Evolutionary conservation across 2,888 invertebrate genomes (phyloP).

Genomic region (Crocallis elinguaria): DNA sequence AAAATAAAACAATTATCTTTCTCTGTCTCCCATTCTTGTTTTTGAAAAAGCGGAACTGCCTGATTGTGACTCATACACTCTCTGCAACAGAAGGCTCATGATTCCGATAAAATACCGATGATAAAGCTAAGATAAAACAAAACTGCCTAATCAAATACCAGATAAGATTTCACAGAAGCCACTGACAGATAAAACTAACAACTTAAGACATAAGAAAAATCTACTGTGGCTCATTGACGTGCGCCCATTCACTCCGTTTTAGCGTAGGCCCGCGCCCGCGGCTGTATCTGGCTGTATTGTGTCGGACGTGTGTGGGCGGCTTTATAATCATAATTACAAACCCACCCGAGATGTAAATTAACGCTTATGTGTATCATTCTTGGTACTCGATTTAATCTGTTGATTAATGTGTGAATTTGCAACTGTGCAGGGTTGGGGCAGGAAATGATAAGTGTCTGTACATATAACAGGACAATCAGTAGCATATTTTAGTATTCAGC

Average conservation of each 20-base stretch:
- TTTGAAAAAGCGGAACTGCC: too few relatives aligned
- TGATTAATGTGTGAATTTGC: slow-evolving; percentile 36
- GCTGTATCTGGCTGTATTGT: slow-evolving; percentile 23
- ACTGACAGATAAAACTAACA: too few relatives aligned
- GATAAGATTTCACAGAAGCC: slow-evolving; percentile 24
- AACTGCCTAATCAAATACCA: too few relatives aligned
- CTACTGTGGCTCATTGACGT: slow-evolving; percentile 29
- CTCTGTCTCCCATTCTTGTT: too few relatives aligned
- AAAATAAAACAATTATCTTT: too few relatives aligned
- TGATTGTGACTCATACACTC: too few relatives aligned
- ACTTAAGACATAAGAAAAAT: slow-evolving; percentile 21
- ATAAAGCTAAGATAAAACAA: too few relatives aligned
- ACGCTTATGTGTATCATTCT: slow-evolving; percentile 28
- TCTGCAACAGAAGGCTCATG: too few relatives aligned
- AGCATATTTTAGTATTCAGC: too few relatives aligned
- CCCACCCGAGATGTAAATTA: slow-evolving; percentile 55
- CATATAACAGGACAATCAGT: too few relatives aligned
- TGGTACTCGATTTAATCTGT: slow-evolving; percentile 30
- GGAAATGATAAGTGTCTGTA: too few relatives aligned
- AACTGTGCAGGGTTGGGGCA: neutral
- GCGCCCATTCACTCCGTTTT: slow-evolving; percentile 28
- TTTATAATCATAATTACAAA: slow-evolving; percentile 55
- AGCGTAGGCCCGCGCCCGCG: slow-evolving; percentile 32
- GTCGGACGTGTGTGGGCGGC: slow-evolving; percentile 50
- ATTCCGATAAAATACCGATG: too few relatives aligned